Evolutionary conservation across 2,113 vertebrate species (phyloP).

Genomic region (Myotis yumanensis): DNA sequence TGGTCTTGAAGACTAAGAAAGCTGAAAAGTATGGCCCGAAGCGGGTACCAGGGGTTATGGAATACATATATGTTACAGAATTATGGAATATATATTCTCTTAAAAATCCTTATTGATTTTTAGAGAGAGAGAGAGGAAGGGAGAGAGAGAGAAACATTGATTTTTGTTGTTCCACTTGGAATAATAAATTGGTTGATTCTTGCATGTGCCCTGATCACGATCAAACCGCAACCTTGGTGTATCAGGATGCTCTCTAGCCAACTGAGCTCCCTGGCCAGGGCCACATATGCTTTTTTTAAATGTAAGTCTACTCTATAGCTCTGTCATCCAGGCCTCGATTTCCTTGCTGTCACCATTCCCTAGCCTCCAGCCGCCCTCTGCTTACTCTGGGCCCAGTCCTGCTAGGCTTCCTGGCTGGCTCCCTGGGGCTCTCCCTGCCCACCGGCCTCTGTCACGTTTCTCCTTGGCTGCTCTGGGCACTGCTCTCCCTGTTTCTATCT

Average conservation of each 20-base stretch:
- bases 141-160: neutral
- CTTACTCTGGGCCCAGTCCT: neutral
- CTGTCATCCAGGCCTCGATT: constrained; percentile 27
- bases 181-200: neutral
- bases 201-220: neutral
- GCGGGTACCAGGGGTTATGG: neutral
- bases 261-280: neutral
- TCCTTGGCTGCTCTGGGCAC: neutral
- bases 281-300: neutral
- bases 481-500: constrained; percentile 36
- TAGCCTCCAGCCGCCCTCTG: neutral
- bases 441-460: constrained; percentile 6
- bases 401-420: neutral
- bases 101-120: neutral
- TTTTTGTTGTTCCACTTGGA: neutral
- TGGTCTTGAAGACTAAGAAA: neutral
- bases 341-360: neutral
- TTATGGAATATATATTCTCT: neutral
- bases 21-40: neutral
- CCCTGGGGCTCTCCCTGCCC: neutral
- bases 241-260: neutral
- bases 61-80: neutral
- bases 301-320: neutral
- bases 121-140: neutral
- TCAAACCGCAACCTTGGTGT: neutral